phyloP scores from a whole-genome alignment of 2,113 vertebrate species.

The Gobiocypris rarus region DNA sequence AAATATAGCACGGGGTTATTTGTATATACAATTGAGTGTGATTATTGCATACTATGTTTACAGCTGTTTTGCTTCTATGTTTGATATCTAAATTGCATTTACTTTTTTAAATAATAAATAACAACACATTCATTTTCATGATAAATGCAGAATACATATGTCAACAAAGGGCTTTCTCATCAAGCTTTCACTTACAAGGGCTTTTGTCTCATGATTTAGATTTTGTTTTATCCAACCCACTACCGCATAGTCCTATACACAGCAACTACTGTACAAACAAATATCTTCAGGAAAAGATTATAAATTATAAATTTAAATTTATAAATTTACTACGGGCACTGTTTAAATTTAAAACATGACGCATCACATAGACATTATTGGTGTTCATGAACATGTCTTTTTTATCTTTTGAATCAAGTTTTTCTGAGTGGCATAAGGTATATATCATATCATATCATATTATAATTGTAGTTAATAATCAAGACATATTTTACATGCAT shows the following conservation, averaged over 20 bases:
- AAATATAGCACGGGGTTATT: too few relatives aligned
- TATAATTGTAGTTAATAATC: too few relatives aligned
- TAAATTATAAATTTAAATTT: too few relatives aligned
- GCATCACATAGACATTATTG: too few relatives aligned
- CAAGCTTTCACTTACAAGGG: neutral
- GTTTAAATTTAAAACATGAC: neutral
- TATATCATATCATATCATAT: too few relatives aligned
- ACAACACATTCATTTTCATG: neutral
- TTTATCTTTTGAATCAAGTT: neutral
- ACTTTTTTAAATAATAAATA: too few relatives aligned
- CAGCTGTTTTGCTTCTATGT: too few relatives aligned
- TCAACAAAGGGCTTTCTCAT: neutral
- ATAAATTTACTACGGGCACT: neutral
- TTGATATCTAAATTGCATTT: neutral
- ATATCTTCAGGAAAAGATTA: neutral
- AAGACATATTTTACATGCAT: neutral
- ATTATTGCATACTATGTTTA: too few relatives aligned
- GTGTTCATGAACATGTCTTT: neutral
- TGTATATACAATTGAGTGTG: too few relatives aligned
- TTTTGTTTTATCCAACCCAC: neutral
- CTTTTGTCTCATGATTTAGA: neutral
- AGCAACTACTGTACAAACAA: neutral
- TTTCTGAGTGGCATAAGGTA: neutral
- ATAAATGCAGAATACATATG: neutral
- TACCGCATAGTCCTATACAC: neutral